Evolutionary conservation across 2,797 vertebrate species (phyloP), one percentile per base, ranked within the genome.

Genomic region (Naso thynnoides): DNA sequence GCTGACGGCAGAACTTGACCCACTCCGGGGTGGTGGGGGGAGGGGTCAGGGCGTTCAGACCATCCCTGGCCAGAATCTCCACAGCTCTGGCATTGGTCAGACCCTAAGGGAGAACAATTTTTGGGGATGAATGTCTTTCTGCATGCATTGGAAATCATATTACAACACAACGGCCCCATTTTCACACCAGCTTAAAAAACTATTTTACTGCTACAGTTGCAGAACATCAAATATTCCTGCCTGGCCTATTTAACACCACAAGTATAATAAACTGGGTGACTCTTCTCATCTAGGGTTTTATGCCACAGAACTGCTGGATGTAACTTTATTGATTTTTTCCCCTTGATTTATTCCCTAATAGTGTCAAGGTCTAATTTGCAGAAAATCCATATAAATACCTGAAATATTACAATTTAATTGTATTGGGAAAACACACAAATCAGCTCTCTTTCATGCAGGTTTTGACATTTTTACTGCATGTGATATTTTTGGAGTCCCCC

Each of bases 1-100:
- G 96, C 92, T 98, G 97, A 4, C 96, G 95, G 73, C 97, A 98
- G 92, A 98, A 98, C 93, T 98, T 98, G 69, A 98, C 94, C 97
- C 97, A 98, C 87, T 98, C 96, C 0, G 97, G 97, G 1, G 94
- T 97, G 52, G 96, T 97, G 1, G 97, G 97, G 0, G 97, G 96
- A 0, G 97, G 97, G 0, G 97, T 98, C 58, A 98, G 91, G 0
- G 95, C 93, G 0, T 98, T 98, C 38, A 94, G 96, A 0, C 97
- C 97, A 0, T 98, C 95, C 19, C 94, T 89, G 15, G 88, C 95
- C 87, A 98, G 93, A 68, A 96, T 81, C 89, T 98, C 96, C 0
- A 83, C 63, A 0, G 95, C 97, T 48, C 85, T 90, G 45, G 93
- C 86, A 1, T 87, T 91, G 81, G 94, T 96, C 83, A 97, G 91